A percentile compares a stretch with the other conserved stretches of the same genome.
Conservation (phyloP, 92 coral and sea anemone species). For the Umimayanthus chanpuru region DNA sequence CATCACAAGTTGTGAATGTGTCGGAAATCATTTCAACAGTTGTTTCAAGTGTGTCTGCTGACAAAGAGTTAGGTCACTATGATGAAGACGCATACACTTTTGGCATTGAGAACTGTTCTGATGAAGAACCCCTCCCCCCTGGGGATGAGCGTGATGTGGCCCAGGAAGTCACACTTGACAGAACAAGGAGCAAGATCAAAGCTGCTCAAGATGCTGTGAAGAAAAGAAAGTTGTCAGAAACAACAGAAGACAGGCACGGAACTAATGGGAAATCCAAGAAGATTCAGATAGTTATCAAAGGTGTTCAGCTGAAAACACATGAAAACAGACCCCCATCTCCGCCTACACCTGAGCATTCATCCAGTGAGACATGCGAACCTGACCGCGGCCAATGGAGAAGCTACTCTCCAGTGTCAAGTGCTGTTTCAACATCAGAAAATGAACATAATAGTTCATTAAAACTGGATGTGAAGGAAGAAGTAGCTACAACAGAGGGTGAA, state of each 20-base stretch:
- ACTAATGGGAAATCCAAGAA: conserved; percentile 59
- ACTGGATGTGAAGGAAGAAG: conserved; percentile 56
- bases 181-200: conserved; percentile 59
- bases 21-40: conserved; percentile 70
- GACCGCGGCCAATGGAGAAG: conserved; percentile 32
- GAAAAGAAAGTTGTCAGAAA: conserved; percentile 74
- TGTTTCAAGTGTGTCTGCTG: conserved; percentile 49
- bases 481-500: conserved; percentile 21
- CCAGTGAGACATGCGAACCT: conserved; percentile 31
- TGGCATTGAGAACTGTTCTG: conserved; percentile 71
- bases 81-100: conserved; percentile 72
- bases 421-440: conserved; percentile 15
- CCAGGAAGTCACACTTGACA: conserved; percentile 70
- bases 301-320: conserved; percentile 54
- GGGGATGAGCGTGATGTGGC: conserved; percentile 76
- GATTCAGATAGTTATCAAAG: conserved; percentile 67
- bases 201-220: conserved; percentile 73
- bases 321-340: conserved; percentile 41
- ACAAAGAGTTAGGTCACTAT: conserved; percentile 36
- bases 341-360: conserved; percentile 1
- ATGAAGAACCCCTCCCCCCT: conserved; percentile 83
- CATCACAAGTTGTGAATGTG: conserved; percentile 35
- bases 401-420: conserved; percentile 1
- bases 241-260: conserved; percentile 65
- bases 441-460: conserved; percentile 8